phyloP scores from a whole-genome alignment of 1,140 invertebrate species.

The Diprion similis region DNA sequence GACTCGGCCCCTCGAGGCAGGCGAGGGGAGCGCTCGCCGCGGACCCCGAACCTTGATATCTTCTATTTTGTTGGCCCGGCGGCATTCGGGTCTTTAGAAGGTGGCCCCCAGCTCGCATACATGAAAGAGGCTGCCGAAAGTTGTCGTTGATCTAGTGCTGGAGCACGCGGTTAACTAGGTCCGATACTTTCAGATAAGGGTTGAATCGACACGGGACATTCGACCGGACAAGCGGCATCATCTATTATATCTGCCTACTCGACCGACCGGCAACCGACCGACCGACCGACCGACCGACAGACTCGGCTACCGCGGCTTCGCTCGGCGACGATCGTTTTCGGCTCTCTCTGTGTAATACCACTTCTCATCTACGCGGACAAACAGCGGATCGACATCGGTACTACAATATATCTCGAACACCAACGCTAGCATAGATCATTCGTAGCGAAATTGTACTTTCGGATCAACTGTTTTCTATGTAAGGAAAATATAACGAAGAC shows the following conservation, averaged over 20 bases:
- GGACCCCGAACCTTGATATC: neutral
- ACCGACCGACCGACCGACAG: neutral
- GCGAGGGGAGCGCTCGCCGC: neutral
- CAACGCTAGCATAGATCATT: too few relatives aligned
- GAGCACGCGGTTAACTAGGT: slow-evolving; percentile 53
- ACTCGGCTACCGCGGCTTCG: too few relatives aligned
- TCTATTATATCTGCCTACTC: slow-evolving; percentile 42
- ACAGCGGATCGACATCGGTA: too few relatives aligned
- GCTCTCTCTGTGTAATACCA: too few relatives aligned
- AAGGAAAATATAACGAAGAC: too few relatives aligned
- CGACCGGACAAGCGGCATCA: slow-evolving; percentile 43
- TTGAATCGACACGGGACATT: slow-evolving; percentile 29
- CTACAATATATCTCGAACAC: too few relatives aligned
- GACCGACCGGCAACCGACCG: neutral
- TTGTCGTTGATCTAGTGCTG: slow-evolving; percentile 61
- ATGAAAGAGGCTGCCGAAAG: slow-evolving; percentile 58
- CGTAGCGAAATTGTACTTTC: too few relatives aligned
- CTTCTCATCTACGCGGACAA: too few relatives aligned
- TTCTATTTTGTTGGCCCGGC: slow-evolving; percentile 4
- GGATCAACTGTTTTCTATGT: too few relatives aligned
- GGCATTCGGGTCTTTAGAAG: neutral
- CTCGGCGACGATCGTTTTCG: too few relatives aligned
- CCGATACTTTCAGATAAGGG: slow-evolving; percentile 54
- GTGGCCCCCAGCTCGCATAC: slow-evolving; percentile 36
- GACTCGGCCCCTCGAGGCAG: neutral